phyloP scores from a whole-genome alignment of 2,113 vertebrate genomes.

The Macroglossus sobrinus region DNA sequence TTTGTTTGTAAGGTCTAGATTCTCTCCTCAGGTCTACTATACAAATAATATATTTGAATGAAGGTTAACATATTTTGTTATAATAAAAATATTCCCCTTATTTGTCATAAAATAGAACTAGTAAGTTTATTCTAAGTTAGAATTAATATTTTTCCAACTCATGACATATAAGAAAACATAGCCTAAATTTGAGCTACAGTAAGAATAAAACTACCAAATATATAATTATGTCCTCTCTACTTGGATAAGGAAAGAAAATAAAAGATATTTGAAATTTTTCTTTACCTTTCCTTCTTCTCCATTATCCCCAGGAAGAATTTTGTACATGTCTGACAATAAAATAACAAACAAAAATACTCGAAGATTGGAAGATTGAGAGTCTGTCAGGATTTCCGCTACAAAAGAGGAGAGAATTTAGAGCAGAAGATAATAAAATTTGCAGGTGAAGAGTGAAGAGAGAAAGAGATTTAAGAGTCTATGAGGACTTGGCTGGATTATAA shows the following conservation, averaged over 20 bases:
- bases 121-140: not conserved
- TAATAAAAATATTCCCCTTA: not conserved
- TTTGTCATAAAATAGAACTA: not conserved
- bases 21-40: not conserved
- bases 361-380: not conserved
- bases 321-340: not conserved
- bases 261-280: not conserved
- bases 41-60: not conserved
- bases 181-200: not conserved
- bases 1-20: not conserved
- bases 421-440: not conserved
- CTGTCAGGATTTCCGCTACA: not conserved
- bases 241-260: not conserved
- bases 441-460: not conserved
- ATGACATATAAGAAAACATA: not conserved
- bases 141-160: not conserved
- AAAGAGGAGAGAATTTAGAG: not conserved
- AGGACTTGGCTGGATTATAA: not conserved
- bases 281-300: not conserved
- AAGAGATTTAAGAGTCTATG: not conserved
- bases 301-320: not conserved
- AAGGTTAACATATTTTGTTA: not conserved
- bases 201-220: not conserved
- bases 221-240: not conserved
- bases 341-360: not conserved